Evolutionary conservation across 1,140 invertebrate species (phyloP), one percentile per base, ranked within the genome.

Genomic region (Catajapyx aquilonaris): DNA sequence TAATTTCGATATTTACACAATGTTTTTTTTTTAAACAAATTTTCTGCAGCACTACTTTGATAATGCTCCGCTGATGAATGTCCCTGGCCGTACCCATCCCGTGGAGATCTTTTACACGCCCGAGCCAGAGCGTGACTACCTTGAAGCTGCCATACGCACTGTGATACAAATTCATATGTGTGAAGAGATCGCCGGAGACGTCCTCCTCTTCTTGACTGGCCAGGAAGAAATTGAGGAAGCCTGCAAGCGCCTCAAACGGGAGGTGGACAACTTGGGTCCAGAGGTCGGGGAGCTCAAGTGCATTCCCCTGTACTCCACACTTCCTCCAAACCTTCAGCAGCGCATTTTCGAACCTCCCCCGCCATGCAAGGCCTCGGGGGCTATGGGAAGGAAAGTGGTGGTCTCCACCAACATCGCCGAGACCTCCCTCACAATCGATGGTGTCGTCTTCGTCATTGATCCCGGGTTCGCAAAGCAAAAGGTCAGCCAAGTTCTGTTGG

Each of bases 401-500:
- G 87, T 99, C 0, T 96, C 93, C 0, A 99, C 95, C 0, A 99
- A 99, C 54, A 98, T 99, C 47, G 95, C 95, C 0, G 95, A 99
- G 65, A 99, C 95, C 0, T 98, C 93, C 0, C 61, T 99, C 3
- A 99, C 95, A 1, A 99, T 99, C 50, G 95, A 99, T 53, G 95
- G 95, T 40, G 91, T 99, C n/a, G 94, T 98, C 4, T 99, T 96
- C 63, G 95, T 99, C 1, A 98, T 99, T 52, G 95, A 99, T 65
- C 93, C 95, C n/a, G 95, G 95, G 11, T 99, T 99, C 66, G 88
- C 93, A 1, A 99, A 99, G 57, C 95, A 99, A 57, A 99, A 96
- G 62, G 81, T 74, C 55, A 40, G 22, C 45, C 13, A 0, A 9
- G 7, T 20, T 9, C 28, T 41, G 3, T 20, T 28, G 23, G 23